These are phyloP conservation scores for Limnephilus auricula DNA, from an alignment of 2,888 invertebrate species.

Conservation along the genomic window DNA sequence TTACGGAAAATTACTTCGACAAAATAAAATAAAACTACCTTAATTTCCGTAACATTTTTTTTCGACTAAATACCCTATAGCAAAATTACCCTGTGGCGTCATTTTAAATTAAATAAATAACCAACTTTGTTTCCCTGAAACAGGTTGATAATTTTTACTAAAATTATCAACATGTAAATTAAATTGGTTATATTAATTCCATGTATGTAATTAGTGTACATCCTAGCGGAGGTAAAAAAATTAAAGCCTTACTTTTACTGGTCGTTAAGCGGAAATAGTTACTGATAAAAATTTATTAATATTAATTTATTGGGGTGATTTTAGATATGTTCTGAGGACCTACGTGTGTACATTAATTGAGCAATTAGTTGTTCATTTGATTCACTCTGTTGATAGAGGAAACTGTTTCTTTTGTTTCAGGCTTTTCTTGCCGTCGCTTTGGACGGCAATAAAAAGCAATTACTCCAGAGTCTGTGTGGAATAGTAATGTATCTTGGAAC, in stretches of 20 bases:
- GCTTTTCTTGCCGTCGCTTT: neutral
- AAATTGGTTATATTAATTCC: too few species aligned
- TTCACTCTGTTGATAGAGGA: neutral
- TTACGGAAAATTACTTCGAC: too few species aligned
- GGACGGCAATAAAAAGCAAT: conserved; percentile 19
- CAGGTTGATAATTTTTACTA: too few species aligned
- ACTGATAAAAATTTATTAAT: neutral
- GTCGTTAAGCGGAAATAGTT: neutral
- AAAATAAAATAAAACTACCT: too few species aligned
- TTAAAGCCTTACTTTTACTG: neutral
- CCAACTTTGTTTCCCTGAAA: too few species aligned
- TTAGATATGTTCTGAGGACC: neutral
- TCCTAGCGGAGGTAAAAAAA: neutral
- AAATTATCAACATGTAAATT: too few species aligned
- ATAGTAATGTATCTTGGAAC: conserved; percentile 10
- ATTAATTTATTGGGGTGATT: neutral
- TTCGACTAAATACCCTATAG: too few species aligned
- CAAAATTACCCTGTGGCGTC: too few species aligned
- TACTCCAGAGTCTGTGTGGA: neutral
- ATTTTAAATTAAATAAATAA: too few species aligned
- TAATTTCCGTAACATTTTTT: too few species aligned
- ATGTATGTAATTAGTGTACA: too few species aligned
- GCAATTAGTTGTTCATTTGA: neutral
- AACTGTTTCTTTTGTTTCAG: neutral
- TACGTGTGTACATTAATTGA: conserved; percentile 3